phyloP scores from a whole-genome alignment of 2,888 invertebrate species.

The Caenorhabditis doughertyi region DNA sequence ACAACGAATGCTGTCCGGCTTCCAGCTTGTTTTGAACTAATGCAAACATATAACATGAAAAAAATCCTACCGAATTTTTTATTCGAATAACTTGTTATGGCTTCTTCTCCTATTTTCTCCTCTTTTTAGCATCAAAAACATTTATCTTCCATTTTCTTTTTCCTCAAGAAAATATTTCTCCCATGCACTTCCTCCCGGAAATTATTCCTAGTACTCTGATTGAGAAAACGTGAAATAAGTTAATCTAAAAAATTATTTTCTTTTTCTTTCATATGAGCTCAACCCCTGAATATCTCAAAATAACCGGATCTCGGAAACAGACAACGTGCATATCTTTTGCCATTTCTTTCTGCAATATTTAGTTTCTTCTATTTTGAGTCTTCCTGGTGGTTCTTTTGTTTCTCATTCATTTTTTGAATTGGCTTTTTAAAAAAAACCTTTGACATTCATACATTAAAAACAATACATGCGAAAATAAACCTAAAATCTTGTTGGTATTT shows the following conservation, averaged over 20 bases:
- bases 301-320: slow-evolving; percentile 21
- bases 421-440: not conserved
- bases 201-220: slow-evolving; percentile 14
- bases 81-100: not conserved
- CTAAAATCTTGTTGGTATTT: not conserved
- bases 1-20: too few species aligned
- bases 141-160: not conserved
- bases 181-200: slow-evolving; percentile 25
- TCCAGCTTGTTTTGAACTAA: too few species aligned
- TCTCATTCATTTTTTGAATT: not conserved
- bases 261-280: not conserved
- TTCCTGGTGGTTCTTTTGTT: slow-evolving; percentile 2
- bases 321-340: slow-evolving; percentile 15
- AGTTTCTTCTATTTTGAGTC: not conserved
- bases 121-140: not conserved
- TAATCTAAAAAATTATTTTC: slow-evolving; percentile 5
- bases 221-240: slow-evolving; percentile 13
- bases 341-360: not conserved
- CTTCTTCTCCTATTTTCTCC: not conserved
- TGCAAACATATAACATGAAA: too few species aligned
- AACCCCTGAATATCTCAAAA: not conserved
- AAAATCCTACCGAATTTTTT: not conserved
- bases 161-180: not conserved
- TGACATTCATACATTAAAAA: too few species aligned
- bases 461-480: too few species aligned